Percentiles rank a stretch among this genome's conserved stretches.
Conservation (phyloP, 2,113 vertebrate genomes). For the Globicephala melas region DNA sequence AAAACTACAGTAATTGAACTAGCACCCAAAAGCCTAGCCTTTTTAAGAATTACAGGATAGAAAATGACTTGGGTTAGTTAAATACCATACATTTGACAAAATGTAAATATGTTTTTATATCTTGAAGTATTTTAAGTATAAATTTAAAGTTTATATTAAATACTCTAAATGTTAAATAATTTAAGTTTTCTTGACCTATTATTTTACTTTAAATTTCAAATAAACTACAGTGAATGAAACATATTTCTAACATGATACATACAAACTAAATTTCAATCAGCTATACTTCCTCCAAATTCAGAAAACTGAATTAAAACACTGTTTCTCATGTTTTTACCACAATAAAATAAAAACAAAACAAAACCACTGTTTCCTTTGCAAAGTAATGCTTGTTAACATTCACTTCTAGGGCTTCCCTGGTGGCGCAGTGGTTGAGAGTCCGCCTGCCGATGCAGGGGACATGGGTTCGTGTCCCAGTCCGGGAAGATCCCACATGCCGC, state of each 20-base stretch:
- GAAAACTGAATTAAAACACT: background rate
- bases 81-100: background rate
- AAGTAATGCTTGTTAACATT: conserved; percentile 24
- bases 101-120: background rate
- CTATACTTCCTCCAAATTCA: background rate
- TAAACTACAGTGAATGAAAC: conserved; percentile 27
- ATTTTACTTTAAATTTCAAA: conserved; percentile 57
- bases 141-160: conserved; percentile 29
- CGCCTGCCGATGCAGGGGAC: too few species aligned
- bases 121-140: conserved; percentile 26
- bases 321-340: background rate
- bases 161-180: conserved; percentile 23
- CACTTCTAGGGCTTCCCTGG: background rate
- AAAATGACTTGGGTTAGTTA: conserved; percentile 35
- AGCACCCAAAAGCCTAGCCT: background rate
- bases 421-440: too few species aligned
- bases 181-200: conserved; percentile 4
- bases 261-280: conserved; percentile 40
- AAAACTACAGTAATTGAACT: background rate
- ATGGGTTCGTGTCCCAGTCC: too few species aligned
- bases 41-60: background rate
- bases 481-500: too few species aligned
- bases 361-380: background rate
- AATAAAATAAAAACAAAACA: background rate
- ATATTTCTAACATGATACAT: conserved; percentile 5